Percentiles rank a stretch among this genome's conserved stretches.
Evolutionary conservation across 2,113 vertebrate genomes (phyloP).

Genomic region (Lepus timidus): DNA sequence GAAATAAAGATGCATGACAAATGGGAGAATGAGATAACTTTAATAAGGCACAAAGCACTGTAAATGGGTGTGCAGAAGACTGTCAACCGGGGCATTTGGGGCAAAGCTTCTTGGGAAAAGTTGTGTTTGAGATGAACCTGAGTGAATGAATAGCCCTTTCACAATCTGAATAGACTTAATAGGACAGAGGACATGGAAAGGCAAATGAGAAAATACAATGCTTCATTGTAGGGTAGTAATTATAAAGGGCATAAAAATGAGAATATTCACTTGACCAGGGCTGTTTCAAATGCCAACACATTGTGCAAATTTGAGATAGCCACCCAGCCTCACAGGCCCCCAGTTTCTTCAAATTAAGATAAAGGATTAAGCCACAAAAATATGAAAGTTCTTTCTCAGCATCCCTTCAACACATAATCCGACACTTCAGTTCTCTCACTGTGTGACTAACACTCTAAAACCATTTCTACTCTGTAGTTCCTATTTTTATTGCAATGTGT

Average conservation of each 20-base stretch:
- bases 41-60: not conserved
- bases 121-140: not conserved
- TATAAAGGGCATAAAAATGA: conserved; percentile 21
- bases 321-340: not conserved
- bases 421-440: not conserved
- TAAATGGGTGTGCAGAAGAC: not conserved
- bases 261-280: conserved; percentile 3
- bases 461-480: not conserved
- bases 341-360: conserved; percentile 40
- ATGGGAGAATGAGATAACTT: not conserved
- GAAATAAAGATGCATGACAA: not conserved
- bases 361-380: not conserved
- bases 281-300: not conserved
- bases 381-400: not conserved
- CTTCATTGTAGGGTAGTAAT: not conserved
- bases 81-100: not conserved
- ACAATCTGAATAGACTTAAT: not conserved
- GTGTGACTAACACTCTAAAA: not conserved
- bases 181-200: not conserved
- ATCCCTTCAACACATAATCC: not conserved
- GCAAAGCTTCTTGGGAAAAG: not conserved
- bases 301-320: not conserved
- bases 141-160: not conserved
- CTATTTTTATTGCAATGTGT: not conserved
- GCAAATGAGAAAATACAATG: conserved; percentile 4